Conservation (phyloP, 2,113 vertebrate species). For the Paedocypris sp. region DNA sequence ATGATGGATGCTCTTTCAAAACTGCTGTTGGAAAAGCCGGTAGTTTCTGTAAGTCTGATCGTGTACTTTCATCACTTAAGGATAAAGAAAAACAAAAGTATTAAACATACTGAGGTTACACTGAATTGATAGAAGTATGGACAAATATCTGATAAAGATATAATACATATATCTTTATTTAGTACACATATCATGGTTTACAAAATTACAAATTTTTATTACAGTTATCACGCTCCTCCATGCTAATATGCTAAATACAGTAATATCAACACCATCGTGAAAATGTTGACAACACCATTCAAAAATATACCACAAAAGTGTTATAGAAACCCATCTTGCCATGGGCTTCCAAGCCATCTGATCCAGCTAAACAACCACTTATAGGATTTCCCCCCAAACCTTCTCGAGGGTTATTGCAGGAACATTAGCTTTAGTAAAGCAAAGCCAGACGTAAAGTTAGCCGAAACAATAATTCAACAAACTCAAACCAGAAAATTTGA, state of each 20-base stretch:
- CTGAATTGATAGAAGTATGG: too few relatives aligned
- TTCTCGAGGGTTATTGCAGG: neutral
- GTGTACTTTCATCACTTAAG: conserved; percentile 74
- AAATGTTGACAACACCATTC: too few relatives aligned
- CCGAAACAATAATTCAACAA: too few relatives aligned
- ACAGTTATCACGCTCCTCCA: too few relatives aligned
- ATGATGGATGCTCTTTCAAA: conserved; percentile 86
- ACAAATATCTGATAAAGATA: too few relatives aligned
- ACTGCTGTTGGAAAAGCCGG: conserved; percentile 82
- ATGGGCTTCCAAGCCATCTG: neutral
- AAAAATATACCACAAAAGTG: conserved; percentile 17
- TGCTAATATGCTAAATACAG: conserved; percentile 38
- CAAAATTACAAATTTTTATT: too few relatives aligned
- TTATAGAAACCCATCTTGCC: neutral
- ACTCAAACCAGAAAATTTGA: too few relatives aligned
- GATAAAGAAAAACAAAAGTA: neutral
- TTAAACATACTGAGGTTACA: too few relatives aligned
- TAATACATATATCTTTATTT: too few relatives aligned
- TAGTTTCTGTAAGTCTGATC: conserved; percentile 79
- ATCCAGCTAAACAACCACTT: neutral
- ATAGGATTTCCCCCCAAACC: neutral
- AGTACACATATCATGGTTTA: too few relatives aligned
- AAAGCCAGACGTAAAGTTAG: too few relatives aligned
- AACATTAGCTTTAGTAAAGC: too few relatives aligned
- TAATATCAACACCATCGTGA: conserved; percentile 53